A percentile compares a stretch with the other conserved stretches of the same genome.
Evolutionary conservation across 2,797 vertebrate genomes (phyloP).

Genomic region (Syndactyla subalaris): DNA sequence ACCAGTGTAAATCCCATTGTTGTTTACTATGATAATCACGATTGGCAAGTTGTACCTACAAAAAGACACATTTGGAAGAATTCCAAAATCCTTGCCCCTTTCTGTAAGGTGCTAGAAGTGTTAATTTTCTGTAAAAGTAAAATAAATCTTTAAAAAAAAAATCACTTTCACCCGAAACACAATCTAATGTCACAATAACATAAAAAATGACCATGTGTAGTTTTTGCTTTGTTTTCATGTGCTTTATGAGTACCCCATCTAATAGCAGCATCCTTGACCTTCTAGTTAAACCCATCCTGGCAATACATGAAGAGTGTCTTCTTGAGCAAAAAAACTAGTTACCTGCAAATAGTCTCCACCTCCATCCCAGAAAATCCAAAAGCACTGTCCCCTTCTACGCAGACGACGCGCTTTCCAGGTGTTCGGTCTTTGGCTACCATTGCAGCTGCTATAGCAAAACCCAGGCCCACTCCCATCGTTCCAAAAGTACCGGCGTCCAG

Average conservation of each 20-base stretch:
- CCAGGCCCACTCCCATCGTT: constrained; percentile 96
- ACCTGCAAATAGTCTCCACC: constrained; percentile 97
- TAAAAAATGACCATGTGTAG: background rate
- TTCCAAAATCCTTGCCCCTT: background rate
- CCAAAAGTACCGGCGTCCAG: constrained; percentile 97
- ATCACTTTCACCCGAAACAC: background rate
- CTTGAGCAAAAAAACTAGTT: background rate
- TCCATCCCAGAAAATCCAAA: constrained; percentile 99
- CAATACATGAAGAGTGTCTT: background rate
- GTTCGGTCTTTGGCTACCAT: constrained; percentile 78
- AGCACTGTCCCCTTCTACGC: constrained; percentile 96
- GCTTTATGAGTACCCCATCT: background rate
- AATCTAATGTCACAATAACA: background rate
- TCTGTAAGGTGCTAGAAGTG: background rate
- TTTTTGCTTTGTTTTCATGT: background rate
- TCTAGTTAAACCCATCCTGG: background rate
- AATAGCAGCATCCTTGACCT: background rate
- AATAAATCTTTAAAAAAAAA: background rate
- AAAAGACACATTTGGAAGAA: background rate
- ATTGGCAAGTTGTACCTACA: constrained; percentile 91
- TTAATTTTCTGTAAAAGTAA: background rate
- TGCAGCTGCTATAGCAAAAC: constrained; percentile 93
- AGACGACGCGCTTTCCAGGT: constrained; percentile 81
- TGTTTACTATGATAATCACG: constrained; percentile 93
- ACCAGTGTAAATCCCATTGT: constrained; percentile 97